Evolutionary conservation across 92 coral and sea anemone genomes (phyloP).

Genomic region (Hydrozoanthus gracilis): DNA sequence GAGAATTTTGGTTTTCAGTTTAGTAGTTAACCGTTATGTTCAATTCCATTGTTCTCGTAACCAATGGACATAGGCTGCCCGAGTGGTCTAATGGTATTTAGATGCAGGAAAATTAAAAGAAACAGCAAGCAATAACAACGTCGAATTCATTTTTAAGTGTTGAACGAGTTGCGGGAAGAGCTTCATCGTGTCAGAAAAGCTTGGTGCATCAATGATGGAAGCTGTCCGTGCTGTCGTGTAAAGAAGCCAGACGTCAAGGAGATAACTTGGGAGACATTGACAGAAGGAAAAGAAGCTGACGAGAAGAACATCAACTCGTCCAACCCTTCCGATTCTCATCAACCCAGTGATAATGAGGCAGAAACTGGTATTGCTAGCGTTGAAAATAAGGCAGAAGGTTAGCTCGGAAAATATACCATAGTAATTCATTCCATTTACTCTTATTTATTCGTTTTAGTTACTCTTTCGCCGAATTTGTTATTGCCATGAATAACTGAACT

Average conservation of each 20-base stretch:
- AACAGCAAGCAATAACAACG: background rate
- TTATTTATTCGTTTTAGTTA: too few relatives aligned
- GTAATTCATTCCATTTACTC: too few relatives aligned
- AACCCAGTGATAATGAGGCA: conserved; percentile 11
- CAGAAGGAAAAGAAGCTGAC: background rate
- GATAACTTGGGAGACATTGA: conserved; percentile 1
- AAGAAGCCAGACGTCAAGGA: conserved; percentile 9
- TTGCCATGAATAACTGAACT: too few relatives aligned
- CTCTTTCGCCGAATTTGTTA: too few relatives aligned
- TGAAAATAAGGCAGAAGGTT: conserved; percentile 7
- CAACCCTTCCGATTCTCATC: background rate
- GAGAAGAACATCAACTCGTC: background rate
- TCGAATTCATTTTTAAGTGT: conserved; percentile 51
- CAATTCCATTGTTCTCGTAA: too few relatives aligned
- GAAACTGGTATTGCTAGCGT: background rate
- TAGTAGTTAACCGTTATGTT: too few relatives aligned
- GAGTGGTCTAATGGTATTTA: too few relatives aligned
- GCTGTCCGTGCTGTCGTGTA: conserved; percentile 74
- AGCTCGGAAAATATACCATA: background rate
- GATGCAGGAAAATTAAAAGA: too few relatives aligned
- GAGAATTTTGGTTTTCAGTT: too few relatives aligned
- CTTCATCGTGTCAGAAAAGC: conserved; percentile 75
- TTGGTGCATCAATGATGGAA: conserved; percentile 74
- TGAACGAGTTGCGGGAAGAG: conserved; percentile 81
- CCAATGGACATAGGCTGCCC: too few relatives aligned